These are phyloP conservation scores for Abrostola triplasia DNA, from an alignment of 2,888 invertebrate species.

Conservation along the genomic window DNA sequence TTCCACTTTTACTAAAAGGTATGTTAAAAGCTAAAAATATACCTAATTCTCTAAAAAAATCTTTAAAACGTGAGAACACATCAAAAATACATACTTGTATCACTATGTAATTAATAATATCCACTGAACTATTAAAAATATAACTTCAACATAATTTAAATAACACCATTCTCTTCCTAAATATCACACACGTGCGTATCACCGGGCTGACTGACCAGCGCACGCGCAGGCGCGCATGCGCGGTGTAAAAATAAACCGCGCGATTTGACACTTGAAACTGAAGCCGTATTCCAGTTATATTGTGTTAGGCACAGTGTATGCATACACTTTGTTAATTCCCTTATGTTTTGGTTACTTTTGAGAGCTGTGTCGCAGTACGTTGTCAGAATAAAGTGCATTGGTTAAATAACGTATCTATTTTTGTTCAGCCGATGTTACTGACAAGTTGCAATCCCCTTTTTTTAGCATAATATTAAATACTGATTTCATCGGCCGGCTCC, in stretches of 20 bases:
- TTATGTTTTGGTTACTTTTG: no score
- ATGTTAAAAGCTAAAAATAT: slow-evolving; percentile 19
- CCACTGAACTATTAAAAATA: neutral
- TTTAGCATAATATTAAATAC: no score
- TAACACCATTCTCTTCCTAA: slow-evolving; percentile 6
- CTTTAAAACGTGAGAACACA: neutral
- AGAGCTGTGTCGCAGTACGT: no score
- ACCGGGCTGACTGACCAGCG: slow-evolving; percentile 54
- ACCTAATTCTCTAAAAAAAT: neutral
- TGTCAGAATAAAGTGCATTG: no score
- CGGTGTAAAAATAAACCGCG: slow-evolving; percentile 66
- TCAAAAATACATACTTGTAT: slow-evolving; percentile 22
- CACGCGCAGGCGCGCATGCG: slow-evolving; percentile 49
- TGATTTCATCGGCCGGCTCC: no score
- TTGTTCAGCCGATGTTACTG: no score
- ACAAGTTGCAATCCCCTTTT: no score
- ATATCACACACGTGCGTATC: slow-evolving; percentile 38
- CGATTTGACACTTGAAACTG: slow-evolving; percentile 53
- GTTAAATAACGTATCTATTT: no score
- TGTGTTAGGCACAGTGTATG: slow-evolving; percentile 6
- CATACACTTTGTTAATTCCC: no score
- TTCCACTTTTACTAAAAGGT: no score
- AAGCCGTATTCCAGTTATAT: slow-evolving; percentile 36
- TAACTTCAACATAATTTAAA: neutral
- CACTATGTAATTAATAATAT: slow-evolving; percentile 1